A percentile compares a stretch with the other conserved stretches of the same genome.
Evolutionary conservation across 2,888 invertebrate species (phyloP).

Genomic region (Lumbricus terrestris): DNA sequence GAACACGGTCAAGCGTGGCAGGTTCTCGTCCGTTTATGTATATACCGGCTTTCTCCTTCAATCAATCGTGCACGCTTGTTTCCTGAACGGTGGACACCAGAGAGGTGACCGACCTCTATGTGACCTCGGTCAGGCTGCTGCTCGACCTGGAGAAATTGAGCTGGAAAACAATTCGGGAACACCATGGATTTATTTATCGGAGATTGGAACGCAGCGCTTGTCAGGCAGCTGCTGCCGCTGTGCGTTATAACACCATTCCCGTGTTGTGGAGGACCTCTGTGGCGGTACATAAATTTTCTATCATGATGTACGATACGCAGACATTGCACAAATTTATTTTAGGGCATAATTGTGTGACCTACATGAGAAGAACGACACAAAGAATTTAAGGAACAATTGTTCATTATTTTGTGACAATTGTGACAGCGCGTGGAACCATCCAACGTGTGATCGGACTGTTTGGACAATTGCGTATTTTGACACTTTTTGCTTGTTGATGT

Average conservation of each 20-base stretch:
- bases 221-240: not conserved
- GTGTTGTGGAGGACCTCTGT: not conserved
- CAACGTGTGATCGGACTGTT: no score
- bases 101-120: not conserved
- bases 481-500: no score
- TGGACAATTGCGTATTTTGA: no score
- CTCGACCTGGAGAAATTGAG: not conserved
- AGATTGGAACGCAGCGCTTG: not conserved
- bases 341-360: no score
- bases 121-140: not conserved
- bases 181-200: not conserved
- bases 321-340: not conserved
- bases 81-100: not conserved
- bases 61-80: not conserved
- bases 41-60: not conserved
- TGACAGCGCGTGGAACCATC: no score
- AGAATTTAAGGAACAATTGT: no score
- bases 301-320: not conserved
- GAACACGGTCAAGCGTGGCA: not conserved
- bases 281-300: not conserved
- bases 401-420: no score
- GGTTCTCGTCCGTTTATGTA: not conserved
- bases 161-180: not conserved
- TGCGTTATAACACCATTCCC: not conserved
- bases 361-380: no score